Base-by-base conservation (phyloP, 2,113 vertebrate species). In the Lamprologus lemairii region DNA sequence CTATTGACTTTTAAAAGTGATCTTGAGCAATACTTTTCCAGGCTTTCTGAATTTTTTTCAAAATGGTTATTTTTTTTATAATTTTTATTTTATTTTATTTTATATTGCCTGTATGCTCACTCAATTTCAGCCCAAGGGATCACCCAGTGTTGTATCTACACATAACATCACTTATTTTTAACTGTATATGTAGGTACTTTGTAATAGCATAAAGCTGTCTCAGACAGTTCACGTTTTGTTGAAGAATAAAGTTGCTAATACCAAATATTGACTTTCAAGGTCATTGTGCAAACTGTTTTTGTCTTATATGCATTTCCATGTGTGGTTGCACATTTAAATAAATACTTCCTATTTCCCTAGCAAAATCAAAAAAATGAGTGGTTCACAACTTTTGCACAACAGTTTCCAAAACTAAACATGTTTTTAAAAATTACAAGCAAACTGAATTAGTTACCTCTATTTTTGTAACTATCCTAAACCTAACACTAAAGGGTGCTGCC, bases 191-290 rank as follows among this genome's bases (percentile, higher is more conserved):
- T 19, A 0, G 16, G 9, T 35, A 63, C 28, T 2, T 63, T 63
- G 58, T 33, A 33, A 60, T 19, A 60, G 57, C 57, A 33, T 0
- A 19, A 35, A 63, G 16, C 16, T 4, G 0, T 19, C 28, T 7
- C 16, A 63, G 31, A 35, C 31, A 35, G 58, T 63, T 63, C 17
- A n/a, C 0, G 17, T 11, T 63, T 33, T 2, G 58, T 63, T 63
- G 31, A 63, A 63, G 17, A 35, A 63, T 2, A 63, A 63, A n/a
- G 31, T 11, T 63, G 9, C 58, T 11, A 63, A 63, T 63, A 35
- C 31, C 9, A 63, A 63, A 19, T 63, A 63, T 35, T 63, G 31
- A 33, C 58, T 35, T 63, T 63, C 4, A 35, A 63, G 31, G 17
- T 63, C 58, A 35, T 19, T 63, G 9, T 35, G 58, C 28, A 63